Evolutionary conservation across 2,888 invertebrate species (phyloP), one percentile per base, ranked within the genome.

Genomic region (Euclidia mi): DNA sequence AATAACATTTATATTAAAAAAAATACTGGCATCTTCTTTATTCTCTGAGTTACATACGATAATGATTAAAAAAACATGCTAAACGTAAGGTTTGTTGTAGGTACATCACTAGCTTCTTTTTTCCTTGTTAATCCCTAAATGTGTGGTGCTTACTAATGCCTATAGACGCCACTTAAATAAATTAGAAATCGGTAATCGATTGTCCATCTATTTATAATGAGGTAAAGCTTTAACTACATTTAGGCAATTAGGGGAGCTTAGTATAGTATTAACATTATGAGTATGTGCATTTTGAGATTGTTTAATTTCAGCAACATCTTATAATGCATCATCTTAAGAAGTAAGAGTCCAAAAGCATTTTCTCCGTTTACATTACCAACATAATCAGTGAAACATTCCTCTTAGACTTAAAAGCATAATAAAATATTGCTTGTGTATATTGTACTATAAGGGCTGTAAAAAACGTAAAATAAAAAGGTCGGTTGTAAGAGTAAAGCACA

Each of bases 401-500:
- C n/a, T 29, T 10, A 10, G 9, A 2, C 10, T 9, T 0, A 29
- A 29, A 29, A 9, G 2, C 7, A 10, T 29, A 29, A 29, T 29
- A 34, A 34, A 34, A 34, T 34, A 0, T 7, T 34, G 6, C 7
- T 6, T 12, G 34, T 0, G 2, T 11, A 34, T 12, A 12, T 35
- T 35, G 15, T 10, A 2, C 3, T 9, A 15, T 4, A 40, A 0
- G 11, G 32, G 42, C 0, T 12, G 31, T 15, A 9, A 64, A 50
- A 53, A 60, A 35, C 34, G 14, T 46, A 11, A 56, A 60, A 55
- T 52, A 50, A 56, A 52, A 71, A 63, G 63, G 38, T 45, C 53
- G 48, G 60, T 72, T 65, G 68, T 71, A 68, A 57, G 64, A 58
- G 47, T 70, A 63, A 65, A 66, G 64, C 71, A 74, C 75, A 74